Evolutionary conservation across 2,113 vertebrate genomes (phyloP), one percentile per base, ranked within the genome.

Genomic region (Halichoerus grypus): DNA sequence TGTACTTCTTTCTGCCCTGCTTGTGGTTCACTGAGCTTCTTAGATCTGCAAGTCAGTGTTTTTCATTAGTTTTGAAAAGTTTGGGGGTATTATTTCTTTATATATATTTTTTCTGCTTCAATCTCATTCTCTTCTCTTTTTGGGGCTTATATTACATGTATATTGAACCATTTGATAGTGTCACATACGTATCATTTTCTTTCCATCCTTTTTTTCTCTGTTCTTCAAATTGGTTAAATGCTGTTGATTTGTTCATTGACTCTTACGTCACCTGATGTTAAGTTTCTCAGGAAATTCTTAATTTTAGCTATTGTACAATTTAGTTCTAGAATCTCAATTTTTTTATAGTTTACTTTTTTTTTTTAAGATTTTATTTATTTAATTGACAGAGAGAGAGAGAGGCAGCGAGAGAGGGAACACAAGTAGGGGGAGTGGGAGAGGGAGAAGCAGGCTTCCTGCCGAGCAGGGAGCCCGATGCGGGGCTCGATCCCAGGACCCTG

Each of bases 321-420:
- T n/a, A 61, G 22, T 97, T 88, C 33, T 83, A 93, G 88, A 97
- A 24, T 82, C 42, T 94, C 14, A 59, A 7, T 24, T 94, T 94
- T 91, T 59, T 36, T 67, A 39, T 74, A 88, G 26, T 67, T 92
- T 90, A 82, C 19, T 49, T 88, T 94, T 88, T 82, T 93, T 36
- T 46, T 46, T 46, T 46, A 46, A 46, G 46, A 46, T 46, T 46
- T 46, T 46, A 46, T 46, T 46, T 46, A 46, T 46, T 46, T 46
- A 46, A 46, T 46, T 42, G 39, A 42, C 39, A 42, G 39, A 42
- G 39, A 46, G 46, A 46, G 46, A 46, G 46, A 46, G 42, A 42
- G 42, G 6, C 46, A 46, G 46, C 46, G 8, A 46, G 46, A 46
- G 46, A 46, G 46, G 46, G 7, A 46, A 46, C 46, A 46, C 46